phyloP scores from a whole-genome alignment of 2,113 vertebrate species.

The Pygoscelis antarcticus region DNA sequence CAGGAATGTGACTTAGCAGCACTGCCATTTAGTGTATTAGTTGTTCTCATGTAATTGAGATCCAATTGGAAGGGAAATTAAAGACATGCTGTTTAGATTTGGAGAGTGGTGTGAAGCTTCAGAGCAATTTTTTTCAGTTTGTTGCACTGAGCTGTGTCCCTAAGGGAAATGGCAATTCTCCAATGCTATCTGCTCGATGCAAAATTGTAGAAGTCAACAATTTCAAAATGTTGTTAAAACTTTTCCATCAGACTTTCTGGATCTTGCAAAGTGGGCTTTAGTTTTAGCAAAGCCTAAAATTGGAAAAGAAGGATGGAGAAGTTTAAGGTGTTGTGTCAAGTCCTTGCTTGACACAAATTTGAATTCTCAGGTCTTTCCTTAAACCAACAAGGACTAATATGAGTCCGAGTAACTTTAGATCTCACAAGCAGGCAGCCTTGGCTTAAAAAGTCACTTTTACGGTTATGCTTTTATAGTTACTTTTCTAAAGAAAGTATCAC shows the following conservation, averaged over 20 bases:
- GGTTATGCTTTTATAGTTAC: not conserved
- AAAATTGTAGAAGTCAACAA: not conserved
- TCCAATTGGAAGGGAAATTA: constrained; percentile 12
- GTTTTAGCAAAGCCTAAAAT: not conserved
- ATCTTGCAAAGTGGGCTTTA: not conserved
- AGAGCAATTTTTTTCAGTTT: not conserved
- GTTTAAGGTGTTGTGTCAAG: not conserved
- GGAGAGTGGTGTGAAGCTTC: not conserved
- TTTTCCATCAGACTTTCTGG: not conserved
- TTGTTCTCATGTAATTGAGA: not conserved
- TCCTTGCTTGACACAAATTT: not conserved
- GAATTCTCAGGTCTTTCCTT: not conserved
- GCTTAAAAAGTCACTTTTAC: not conserved
- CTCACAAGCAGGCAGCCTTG: not conserved
- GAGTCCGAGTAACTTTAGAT: not conserved
- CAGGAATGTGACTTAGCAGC: constrained; percentile 6
- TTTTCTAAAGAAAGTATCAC: not conserved
- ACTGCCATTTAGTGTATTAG: constrained; percentile 12
- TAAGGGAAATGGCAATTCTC: not conserved
- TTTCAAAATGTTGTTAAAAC: not conserved
- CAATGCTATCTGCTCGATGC: not conserved
- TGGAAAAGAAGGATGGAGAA: not conserved
- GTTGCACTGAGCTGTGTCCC: not conserved
- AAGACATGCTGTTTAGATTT: constrained; percentile 14
- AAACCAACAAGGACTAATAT: not conserved